These are phyloP conservation scores for Axinella damicornis DNA, from an alignment of 37 sponge, comb jelly and placozoan genomes.

Conservation along the genomic window DNA sequence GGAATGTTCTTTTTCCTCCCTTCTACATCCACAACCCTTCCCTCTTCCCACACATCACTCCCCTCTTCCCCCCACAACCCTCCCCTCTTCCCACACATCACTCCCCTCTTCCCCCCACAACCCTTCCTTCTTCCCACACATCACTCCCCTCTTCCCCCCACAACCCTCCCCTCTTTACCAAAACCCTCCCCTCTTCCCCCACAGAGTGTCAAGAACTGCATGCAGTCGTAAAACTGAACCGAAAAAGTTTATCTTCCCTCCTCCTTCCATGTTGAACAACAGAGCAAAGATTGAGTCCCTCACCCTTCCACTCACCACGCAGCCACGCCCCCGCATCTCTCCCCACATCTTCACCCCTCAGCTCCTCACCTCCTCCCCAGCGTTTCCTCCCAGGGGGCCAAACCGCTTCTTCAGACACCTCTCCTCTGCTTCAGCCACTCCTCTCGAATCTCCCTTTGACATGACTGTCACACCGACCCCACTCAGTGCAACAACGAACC, in stretches of 20 bases:
- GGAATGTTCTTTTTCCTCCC: too few species aligned
- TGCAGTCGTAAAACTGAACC: conserved; percentile 41
- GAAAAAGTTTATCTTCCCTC: conserved; percentile 75
- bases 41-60: too few species aligned
- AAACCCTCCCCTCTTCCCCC: neutral
- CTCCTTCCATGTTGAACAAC: conserved; percentile 6
- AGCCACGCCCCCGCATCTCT: neutral
- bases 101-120: too few species aligned
- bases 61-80: too few species aligned
- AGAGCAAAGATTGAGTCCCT: conserved; percentile 19
- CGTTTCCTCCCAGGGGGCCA: conserved; percentile 14
- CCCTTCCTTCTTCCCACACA: neutral
- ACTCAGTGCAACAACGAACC: conserved; percentile 31
- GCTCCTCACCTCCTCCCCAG: conserved; percentile 44
- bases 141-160: too few species aligned
- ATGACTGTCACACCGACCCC: conserved; percentile 72
- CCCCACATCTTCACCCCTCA: conserved; percentile 40
- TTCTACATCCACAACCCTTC: too few species aligned
- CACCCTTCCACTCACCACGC: conserved; percentile 39
- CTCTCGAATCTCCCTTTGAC: conserved; percentile 73
- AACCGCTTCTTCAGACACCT: neutral
- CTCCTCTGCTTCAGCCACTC: conserved; percentile 37
- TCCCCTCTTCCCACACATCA: too few species aligned
- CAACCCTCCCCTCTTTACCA: too few species aligned
- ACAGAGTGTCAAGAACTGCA: neutral